Evolutionary conservation across 2,113 vertebrate species (phyloP).

Genomic region (Geococcyx californianus): DNA sequence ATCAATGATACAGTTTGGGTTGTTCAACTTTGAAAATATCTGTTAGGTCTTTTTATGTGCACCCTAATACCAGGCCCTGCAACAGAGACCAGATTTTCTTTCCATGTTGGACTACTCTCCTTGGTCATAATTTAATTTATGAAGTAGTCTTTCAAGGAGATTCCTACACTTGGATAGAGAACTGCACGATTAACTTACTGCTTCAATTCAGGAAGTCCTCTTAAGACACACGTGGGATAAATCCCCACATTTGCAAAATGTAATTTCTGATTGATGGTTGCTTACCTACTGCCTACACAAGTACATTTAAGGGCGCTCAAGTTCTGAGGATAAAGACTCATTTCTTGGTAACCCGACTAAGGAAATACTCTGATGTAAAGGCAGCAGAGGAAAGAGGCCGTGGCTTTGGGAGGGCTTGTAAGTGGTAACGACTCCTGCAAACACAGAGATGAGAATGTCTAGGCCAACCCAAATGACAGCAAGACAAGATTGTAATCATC

Average conservation of each 20-base stretch:
- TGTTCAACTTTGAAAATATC: neutral
- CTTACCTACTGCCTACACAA: neutral
- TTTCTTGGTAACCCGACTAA: neutral
- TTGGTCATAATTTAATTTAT: neutral
- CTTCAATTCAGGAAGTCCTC: neutral
- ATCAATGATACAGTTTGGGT: neutral
- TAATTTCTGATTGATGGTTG: neutral
- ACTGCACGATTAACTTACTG: neutral
- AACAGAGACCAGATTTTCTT: neutral
- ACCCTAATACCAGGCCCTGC: neutral
- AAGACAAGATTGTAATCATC: neutral
- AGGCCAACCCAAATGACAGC: neutral
- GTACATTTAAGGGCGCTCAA: neutral
- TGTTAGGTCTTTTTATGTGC: neutral
- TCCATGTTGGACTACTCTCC: neutral
- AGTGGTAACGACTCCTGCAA: neutral
- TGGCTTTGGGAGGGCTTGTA: neutral
- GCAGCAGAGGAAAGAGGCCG: neutral
- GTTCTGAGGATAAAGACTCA: neutral
- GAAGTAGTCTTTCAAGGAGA: neutral
- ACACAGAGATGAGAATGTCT: neutral
- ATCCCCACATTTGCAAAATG: neutral
- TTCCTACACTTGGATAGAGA: neutral
- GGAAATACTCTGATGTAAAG: neutral
- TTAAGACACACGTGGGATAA: neutral